Conservation (phyloP, 2,888 invertebrate genomes). For the Eulithis prunata region DNA sequence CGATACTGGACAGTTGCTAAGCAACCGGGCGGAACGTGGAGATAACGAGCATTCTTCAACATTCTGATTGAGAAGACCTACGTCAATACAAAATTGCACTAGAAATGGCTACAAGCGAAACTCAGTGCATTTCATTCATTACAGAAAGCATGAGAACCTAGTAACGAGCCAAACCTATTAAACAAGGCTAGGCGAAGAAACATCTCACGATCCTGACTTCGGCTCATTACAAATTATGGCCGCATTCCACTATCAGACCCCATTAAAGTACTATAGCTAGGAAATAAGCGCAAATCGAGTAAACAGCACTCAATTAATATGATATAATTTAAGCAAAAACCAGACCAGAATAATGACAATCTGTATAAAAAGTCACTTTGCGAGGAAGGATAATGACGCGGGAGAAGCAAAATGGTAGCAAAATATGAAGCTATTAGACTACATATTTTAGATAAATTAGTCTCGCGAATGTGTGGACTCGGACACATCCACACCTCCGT, state of each 20-base stretch:
- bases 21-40: no score
- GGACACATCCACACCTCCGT: neutral
- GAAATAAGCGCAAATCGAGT: constrained; percentile 57
- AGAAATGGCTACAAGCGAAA: constrained; percentile 3
- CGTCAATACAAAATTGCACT: neutral
- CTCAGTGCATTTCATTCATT: constrained; percentile 30
- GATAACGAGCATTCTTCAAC: neutral
- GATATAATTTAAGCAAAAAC: constrained; percentile 71
- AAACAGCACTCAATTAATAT: constrained; percentile 66
- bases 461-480: neutral
- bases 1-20: no score
- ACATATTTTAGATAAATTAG: constrained; percentile 19
- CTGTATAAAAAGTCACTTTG: constrained; percentile 60
- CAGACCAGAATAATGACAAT: constrained; percentile 69
- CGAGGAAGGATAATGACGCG: constrained; percentile 39
- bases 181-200: constrained; percentile 75
- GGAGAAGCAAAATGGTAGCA: constrained; percentile 22
- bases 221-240: constrained; percentile 81
- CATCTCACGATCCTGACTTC: constrained; percentile 74
- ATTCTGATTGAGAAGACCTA: neutral
- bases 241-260: constrained; percentile 75
- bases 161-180: constrained; percentile 78
- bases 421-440: constrained; percentile 22
- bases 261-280: constrained; percentile 64
- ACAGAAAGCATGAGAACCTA: constrained; percentile 75